phyloP scores from a whole-genome alignment of 2,113 vertebrate genomes.

The Sakesphorus luctuosus region DNA sequence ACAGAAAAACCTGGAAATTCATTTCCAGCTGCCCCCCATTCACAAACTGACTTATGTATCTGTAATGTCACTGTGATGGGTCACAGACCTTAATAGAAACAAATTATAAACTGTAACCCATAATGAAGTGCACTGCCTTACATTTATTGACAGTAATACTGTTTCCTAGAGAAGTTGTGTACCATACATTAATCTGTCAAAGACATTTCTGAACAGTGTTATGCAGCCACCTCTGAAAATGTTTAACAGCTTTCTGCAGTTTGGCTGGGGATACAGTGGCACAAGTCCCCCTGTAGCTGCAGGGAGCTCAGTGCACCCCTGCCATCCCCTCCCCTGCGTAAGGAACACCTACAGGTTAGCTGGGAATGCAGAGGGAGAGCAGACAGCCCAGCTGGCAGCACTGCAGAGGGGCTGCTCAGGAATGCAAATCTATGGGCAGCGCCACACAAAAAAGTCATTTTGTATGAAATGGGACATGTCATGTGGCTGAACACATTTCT shows the following conservation, averaged over 20 bases:
- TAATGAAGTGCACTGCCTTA: neutral
- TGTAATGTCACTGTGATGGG: neutral
- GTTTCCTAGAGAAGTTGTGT: neutral
- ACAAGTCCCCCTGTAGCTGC: neutral
- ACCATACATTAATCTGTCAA: slow-evolving; percentile 31
- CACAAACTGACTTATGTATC: neutral
- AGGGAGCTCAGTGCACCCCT: neutral
- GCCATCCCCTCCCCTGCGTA: neutral
- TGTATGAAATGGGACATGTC: neutral
- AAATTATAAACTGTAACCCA: neutral
- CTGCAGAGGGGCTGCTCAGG: neutral
- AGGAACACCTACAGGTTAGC: neutral
- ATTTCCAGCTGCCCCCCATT: neutral
- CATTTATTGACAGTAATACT: neutral
- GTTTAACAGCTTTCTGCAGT: slow-evolving; percentile 22
- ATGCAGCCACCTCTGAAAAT: slow-evolving; percentile 17
- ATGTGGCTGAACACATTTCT: neutral
- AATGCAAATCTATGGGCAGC: neutral
- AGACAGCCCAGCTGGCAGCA: neutral
- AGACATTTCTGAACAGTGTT: neutral
- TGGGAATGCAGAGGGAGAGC: neutral
- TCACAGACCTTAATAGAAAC: neutral
- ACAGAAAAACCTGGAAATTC: neutral
- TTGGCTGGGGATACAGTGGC: neutral
- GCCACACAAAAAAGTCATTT: neutral